Percentiles rank a stretch among this genome's conserved stretches.
These are phyloP conservation scores for Trypoxylus dichotomus DNA, from an alignment of 1,140 invertebrate species.

Conservation along the genomic window DNA sequence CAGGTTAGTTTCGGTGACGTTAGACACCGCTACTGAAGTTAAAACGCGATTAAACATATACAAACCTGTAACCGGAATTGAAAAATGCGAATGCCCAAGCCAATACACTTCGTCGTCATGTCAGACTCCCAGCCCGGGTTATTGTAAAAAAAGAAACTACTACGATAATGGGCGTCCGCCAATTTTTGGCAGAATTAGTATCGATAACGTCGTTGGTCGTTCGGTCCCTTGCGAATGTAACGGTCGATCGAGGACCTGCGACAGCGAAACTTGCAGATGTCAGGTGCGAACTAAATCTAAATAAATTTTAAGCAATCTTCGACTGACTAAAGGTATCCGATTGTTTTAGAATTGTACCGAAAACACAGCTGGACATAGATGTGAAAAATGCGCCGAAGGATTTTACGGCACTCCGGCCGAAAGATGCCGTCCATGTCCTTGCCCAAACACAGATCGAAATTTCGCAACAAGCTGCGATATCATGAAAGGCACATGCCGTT, in stretches of 20 bases:
- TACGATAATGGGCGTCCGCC: conserved; percentile 15
- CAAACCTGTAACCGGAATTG: conserved; percentile 77
- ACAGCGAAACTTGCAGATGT: conserved; percentile 85
- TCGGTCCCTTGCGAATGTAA: conserved; percentile 83
- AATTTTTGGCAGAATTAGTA: conserved; percentile 41
- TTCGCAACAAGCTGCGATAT: conserved; percentile 69
- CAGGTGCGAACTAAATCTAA: conserved; percentile 58
- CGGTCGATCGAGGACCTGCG: conserved; percentile 74
- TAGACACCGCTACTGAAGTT: conserved; percentile 78
- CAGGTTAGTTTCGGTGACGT: conserved; percentile 57
- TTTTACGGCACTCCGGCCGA: conserved; percentile 76
- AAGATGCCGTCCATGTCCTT: conserved; percentile 82
- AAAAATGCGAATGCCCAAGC: conserved; percentile 83
- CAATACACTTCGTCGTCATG: conserved; percentile 82
- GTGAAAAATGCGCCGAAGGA: conserved; percentile 79
- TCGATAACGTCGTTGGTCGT: conserved; percentile 77
- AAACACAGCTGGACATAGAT: conserved; percentile 77
- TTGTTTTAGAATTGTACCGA: conserved; percentile 74
- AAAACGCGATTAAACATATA: conserved; percentile 59
- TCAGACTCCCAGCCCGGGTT: conserved; percentile 85
- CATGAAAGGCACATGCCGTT: background rate
- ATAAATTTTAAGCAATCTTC: background rate
- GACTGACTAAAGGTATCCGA: background rate
- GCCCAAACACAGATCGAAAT: conserved; percentile 72
- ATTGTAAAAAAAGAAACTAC: conserved; percentile 62